Evolutionary conservation across 1,140 invertebrate genomes (phyloP).

Genomic region (Solen grandis): DNA sequence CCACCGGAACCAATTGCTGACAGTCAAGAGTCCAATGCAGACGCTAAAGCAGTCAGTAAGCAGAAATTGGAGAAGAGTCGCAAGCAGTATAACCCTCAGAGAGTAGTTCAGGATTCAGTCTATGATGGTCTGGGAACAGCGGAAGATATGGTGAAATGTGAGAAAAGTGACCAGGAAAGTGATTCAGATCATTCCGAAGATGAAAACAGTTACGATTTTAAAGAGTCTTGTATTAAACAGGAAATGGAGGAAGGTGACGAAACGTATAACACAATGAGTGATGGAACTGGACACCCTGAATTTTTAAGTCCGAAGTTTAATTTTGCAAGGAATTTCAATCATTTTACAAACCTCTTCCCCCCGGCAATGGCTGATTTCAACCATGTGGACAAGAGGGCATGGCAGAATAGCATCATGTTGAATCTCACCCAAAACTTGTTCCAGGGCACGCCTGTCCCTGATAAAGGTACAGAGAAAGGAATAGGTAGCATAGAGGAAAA

Average conservation of each 20-base stretch:
- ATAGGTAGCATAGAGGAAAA: constrained; percentile 20
- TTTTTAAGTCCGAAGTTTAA: too few relatives aligned
- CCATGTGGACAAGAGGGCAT: constrained; percentile 21
- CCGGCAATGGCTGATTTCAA: too few relatives aligned
- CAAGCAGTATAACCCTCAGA: constrained; percentile 33
- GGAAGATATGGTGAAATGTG: background rate
- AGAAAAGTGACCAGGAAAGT: background rate
- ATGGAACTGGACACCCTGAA: too few relatives aligned
- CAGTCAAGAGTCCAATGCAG: too few relatives aligned
- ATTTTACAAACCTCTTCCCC: too few relatives aligned
- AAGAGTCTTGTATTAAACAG: background rate
- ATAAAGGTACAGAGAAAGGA: too few relatives aligned
- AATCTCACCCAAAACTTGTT: background rate
- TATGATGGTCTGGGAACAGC: background rate
- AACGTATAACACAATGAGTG: background rate
- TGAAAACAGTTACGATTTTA: background rate
- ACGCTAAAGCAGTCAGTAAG: too few relatives aligned
- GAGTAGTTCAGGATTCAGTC: constrained; percentile 6
- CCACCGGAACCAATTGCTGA: too few relatives aligned
- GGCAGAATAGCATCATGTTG: background rate
- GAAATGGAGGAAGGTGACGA: background rate
- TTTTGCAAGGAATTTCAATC: too few relatives aligned
- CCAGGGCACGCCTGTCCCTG: background rate
- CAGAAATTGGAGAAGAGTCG: constrained; percentile 22
- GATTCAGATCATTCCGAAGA: background rate